Evolutionary conservation across 2,888 invertebrate species (phyloP).

Genomic region (Acheta domesticus): DNA sequence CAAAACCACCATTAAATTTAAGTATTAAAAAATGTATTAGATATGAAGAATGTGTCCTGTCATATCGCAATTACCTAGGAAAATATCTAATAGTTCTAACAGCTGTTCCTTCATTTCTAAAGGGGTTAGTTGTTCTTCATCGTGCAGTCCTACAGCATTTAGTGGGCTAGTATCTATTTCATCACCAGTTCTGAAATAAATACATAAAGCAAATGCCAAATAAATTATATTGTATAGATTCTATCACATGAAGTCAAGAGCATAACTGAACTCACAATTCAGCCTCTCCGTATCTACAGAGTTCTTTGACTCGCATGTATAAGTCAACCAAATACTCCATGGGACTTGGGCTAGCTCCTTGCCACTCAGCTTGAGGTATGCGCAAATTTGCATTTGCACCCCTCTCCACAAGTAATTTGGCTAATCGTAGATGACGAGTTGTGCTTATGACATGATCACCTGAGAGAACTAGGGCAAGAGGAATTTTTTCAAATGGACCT

Average conservation of each 20-base stretch:
- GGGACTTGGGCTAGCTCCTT: slow-evolving; percentile 33
- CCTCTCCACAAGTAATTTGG: slow-evolving; percentile 34
- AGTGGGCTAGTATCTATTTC: slow-evolving; percentile 22
- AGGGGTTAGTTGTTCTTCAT: slow-evolving; percentile 24
- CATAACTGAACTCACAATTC: background rate
- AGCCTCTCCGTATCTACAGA: slow-evolving; percentile 19
- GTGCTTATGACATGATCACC: slow-evolving; percentile 27
- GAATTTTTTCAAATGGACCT: slow-evolving; percentile 35
- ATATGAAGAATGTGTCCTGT: background rate
- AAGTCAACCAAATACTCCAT: slow-evolving; percentile 35
- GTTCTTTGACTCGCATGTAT: slow-evolving; percentile 26
- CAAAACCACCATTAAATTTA: background rate
- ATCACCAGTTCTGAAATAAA: background rate
- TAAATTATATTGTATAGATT: background rate
- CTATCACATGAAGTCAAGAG: background rate
- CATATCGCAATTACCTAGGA: slow-evolving; percentile 29
- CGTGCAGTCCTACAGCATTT: slow-evolving; percentile 29
- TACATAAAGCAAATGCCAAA: background rate
- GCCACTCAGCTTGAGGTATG: slow-evolving; percentile 33
- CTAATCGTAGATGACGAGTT: slow-evolving; percentile 34
- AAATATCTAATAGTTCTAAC: slow-evolving; percentile 33
- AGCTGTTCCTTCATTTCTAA: slow-evolving; percentile 33
- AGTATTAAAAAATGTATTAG: background rate
- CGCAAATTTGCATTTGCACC: slow-evolving; percentile 37
- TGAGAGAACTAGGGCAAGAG: slow-evolving; percentile 34